These are phyloP conservation scores for Sorex araneus DNA, from an alignment of 2,113 vertebrate species.

Conservation along the genomic window DNA sequence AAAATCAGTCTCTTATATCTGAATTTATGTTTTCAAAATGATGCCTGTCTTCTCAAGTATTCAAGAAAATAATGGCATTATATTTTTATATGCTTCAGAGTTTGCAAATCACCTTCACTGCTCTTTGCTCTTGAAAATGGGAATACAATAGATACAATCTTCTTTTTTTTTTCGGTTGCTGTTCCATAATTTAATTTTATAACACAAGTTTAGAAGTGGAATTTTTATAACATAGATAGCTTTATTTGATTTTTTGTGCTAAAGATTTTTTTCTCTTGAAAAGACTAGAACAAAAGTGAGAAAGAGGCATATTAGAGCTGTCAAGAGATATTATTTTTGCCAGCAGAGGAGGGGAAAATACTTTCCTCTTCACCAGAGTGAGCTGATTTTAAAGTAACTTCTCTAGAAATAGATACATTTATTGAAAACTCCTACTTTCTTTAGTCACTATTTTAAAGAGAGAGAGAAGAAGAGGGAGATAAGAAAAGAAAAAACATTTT, in stretches of 20 bases:
- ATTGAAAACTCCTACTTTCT: slow-evolving; percentile 39
- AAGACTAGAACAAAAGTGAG: slow-evolving; percentile 55
- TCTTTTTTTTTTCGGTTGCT: slow-evolving; percentile 56
- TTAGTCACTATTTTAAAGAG: background rate
- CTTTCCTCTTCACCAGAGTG: background rate
- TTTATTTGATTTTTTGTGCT: slow-evolving; percentile 71
- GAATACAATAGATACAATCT: slow-evolving; percentile 3
- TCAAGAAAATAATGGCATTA: slow-evolving; percentile 54
- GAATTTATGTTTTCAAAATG: slow-evolving; percentile 60
- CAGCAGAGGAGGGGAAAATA: slow-evolving; percentile 7
- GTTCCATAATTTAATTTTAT: slow-evolving; percentile 72
- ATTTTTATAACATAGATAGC: slow-evolving; percentile 51
- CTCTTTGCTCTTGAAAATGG: slow-evolving; percentile 52
- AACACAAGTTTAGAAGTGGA: slow-evolving; percentile 55
- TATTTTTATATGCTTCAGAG: slow-evolving; percentile 25
- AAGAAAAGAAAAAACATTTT: background rate
- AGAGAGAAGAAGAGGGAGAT: too few relatives aligned
- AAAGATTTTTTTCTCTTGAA: slow-evolving; percentile 55
- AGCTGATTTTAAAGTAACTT: slow-evolving; percentile 34
- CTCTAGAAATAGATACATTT: slow-evolving; percentile 53
- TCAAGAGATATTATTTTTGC: slow-evolving; percentile 65
- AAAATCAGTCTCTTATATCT: background rate
- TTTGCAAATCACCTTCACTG: slow-evolving; percentile 57
- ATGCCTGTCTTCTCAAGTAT: slow-evolving; percentile 17
- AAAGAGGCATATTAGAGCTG: slow-evolving; percentile 48